These are phyloP conservation scores for Anisognathus igniventris DNA, from an alignment of 2,797 vertebrate genomes.

Conservation along the genomic window DNA sequence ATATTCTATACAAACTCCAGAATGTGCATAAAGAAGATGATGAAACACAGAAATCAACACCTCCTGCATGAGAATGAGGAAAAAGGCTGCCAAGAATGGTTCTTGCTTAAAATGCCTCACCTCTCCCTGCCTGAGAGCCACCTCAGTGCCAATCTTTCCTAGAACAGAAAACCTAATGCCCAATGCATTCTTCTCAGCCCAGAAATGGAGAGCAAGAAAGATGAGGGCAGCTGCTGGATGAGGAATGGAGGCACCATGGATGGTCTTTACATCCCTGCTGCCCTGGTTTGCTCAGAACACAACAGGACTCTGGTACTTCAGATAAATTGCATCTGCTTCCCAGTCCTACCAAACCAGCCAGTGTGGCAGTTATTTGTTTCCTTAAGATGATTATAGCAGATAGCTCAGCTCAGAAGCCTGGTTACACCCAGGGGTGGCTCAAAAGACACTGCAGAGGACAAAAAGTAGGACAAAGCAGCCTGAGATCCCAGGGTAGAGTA, in stretches of 20 bases:
- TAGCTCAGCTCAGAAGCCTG: neutral
- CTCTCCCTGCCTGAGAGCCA: neutral
- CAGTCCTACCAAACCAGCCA: neutral
- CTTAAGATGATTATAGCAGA: slow-evolving; percentile 4
- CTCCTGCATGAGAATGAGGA: neutral
- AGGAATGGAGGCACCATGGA: neutral
- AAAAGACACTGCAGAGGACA: slow-evolving; percentile 34
- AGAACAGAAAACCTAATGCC: neutral
- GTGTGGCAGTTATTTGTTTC: neutral
- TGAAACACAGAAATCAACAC: neutral
- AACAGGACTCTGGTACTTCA: neutral
- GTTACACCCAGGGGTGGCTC: slow-evolving; percentile 42
- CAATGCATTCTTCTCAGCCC: neutral
- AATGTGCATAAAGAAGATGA: neutral
- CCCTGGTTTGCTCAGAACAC: neutral
- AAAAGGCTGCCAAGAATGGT: neutral
- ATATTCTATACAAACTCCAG: neutral
- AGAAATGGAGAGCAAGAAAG: neutral
- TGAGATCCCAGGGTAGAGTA: neutral
- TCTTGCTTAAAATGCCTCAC: neutral
- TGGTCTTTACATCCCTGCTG: neutral
- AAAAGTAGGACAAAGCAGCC: slow-evolving; percentile 35
- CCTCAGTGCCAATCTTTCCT: neutral
- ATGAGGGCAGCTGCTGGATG: neutral
- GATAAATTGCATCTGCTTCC: neutral